phyloP scores from a whole-genome alignment of 2,113 vertebrate species.

The Dermatemys mawii region DNA sequence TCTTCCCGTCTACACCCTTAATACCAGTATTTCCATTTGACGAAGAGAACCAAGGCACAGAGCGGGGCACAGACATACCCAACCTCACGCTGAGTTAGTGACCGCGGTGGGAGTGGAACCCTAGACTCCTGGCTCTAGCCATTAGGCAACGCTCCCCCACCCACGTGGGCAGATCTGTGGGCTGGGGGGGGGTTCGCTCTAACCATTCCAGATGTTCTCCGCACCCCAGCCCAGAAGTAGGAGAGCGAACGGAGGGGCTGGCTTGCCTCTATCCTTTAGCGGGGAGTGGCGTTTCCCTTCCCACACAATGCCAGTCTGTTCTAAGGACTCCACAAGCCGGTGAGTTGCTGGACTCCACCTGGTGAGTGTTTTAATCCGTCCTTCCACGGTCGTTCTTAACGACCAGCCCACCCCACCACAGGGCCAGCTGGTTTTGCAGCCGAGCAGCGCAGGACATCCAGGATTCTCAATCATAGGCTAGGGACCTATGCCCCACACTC shows the following conservation, averaged over 20 bases:
- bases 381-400: background rate
- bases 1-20: background rate
- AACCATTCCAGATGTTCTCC: background rate
- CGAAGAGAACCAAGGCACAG: background rate
- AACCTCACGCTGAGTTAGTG: background rate
- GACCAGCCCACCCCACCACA: background rate
- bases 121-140: background rate
- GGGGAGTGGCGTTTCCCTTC: background rate
- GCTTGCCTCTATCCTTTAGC: too few species aligned
- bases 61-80: background rate
- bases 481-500: too few species aligned
- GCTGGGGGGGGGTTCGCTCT: background rate
- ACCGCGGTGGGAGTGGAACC: background rate
- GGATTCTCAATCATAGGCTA: background rate
- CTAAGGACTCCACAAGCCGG: background rate
- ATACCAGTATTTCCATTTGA: background rate
- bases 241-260: background rate
- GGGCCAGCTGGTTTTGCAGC: background rate
- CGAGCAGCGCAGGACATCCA: background rate
- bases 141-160: background rate
- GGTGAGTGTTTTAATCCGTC: background rate
- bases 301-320: background rate
- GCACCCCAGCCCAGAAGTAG: background rate
- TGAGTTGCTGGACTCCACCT: background rate
- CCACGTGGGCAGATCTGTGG: background rate